Base-by-base conservation (phyloP, 2,797 vertebrate species). In the Rhabdophis nuchalis region DNA sequence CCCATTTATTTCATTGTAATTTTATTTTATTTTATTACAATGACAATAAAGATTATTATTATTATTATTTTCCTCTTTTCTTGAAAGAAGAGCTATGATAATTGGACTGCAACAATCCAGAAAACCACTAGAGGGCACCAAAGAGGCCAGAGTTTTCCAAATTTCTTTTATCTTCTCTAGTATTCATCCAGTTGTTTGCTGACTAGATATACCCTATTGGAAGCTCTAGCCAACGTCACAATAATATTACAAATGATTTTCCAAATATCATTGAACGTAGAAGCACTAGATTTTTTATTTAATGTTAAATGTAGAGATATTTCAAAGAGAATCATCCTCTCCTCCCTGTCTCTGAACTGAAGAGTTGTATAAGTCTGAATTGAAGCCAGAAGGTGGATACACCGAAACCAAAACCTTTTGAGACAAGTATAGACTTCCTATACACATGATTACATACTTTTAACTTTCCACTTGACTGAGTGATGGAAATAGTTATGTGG, bases 401-500 rank as follows among this genome's bases (percentile, higher is more conserved):
- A 56, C 50, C 11, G 29, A 86, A 87, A 57, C 52, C n/a, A 88
- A 89, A 61, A 61, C 36, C 52, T 46, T n/a, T 64, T 61, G 57
- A 89, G 72, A 89, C 4, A 92, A 91, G 88, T 77, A 41, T 58
- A 50, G 60, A 60, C 29, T 86, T 86, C 86, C 88, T 86, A 89
- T 57, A 86, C 16, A 87, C 32, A 54, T 52, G 32, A 82, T 82
- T 91, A 60, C 29, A 77, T 92, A 92, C 89, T 92, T 89, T 64
- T 68, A 93, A 54, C 25, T 85, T 87, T 90, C 64, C 85, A 82
- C 88, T 86, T 92, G 58, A 61, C 25, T 92, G 91, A 23, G 77
- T 89, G 92, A 92, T 90, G 92, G 93, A 95, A 96, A 93, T 58
- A 89, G 87, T 88, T 88, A 0, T 93, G 88, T 36, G 77, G 77